Conservation (phyloP, 2,113 vertebrate genomes). For the Cariama cristata region DNA sequence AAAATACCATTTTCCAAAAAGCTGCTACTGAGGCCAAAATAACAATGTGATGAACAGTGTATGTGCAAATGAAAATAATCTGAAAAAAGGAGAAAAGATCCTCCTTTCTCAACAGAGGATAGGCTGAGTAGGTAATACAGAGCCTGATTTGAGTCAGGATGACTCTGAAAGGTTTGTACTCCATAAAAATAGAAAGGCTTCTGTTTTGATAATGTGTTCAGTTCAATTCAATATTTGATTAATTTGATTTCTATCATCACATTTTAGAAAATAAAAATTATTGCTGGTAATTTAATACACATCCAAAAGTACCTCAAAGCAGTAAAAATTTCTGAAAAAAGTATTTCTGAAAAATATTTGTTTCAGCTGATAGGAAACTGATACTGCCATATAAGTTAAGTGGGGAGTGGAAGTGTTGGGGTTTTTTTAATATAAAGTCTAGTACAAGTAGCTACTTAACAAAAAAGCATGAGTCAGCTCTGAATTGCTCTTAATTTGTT, state of each 20-base stretch:
- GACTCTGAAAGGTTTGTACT: not conserved
- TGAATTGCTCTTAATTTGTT: not conserved
- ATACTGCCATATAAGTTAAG: not conserved
- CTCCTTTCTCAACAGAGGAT: not conserved
- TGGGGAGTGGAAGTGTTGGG: not conserved
- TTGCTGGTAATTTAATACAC: not conserved
- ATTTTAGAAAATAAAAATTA: not conserved
- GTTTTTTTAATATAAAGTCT: not conserved
- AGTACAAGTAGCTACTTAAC: not conserved
- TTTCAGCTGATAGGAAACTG: not conserved
- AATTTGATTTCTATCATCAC: not conserved
- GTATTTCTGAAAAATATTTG: not conserved
- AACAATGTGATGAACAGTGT: not conserved
- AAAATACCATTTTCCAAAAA: not conserved
- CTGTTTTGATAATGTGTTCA: not conserved
- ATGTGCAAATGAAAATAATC: not conserved
- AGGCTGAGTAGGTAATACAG: not conserved
- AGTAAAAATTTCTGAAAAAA: not conserved
- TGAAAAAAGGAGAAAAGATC: not conserved
- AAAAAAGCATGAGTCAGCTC: not conserved
- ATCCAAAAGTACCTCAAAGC: not conserved
- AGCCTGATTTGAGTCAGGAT: not conserved
- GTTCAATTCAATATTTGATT: not conserved
- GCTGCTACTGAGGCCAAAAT: not conserved
- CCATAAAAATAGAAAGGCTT: not conserved